Base-by-base conservation (phyloP, 2,888 invertebrate species). In the Incurvaria masculella region DNA sequence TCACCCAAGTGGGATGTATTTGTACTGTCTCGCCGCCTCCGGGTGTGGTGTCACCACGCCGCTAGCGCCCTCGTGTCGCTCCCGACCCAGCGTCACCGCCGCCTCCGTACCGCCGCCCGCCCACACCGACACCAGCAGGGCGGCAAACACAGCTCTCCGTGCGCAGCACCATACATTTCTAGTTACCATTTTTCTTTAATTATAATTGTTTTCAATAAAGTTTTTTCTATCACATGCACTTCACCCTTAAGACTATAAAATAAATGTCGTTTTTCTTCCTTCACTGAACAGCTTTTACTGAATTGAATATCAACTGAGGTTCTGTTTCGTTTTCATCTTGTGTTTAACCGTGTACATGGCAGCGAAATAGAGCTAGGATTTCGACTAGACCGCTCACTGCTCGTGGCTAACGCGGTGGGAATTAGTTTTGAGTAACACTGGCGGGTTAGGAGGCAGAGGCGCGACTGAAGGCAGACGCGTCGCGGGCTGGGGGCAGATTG, bases 1-100 rank as follows among this genome's bases (percentile, higher is more conserved):
- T 75, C 50, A 78, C 78, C 66, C 63, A 47, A 74, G 52, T 1
- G 75, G 75, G 61, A 73, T 71, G 49, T 75, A 75, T 59, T 68
- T 73, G 53, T 73, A 67, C 27, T 63, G 69, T 43, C 55, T 60
- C 51, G 66, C 63, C 42, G 66, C 65, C 53, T 72, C 71, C 44
- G 72, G 57, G 54, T 73, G 61, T 38, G 76, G 41, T 52, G 78
- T 78, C 49, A 76, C 78, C 5, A 71, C 67, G 57, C 72, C 72
- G 61, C 8, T 73, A 75, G 33, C 65, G 64, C 14, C 33, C 23
- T 23, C 23, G 4, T 6, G 4, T 10, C 23, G 23, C 23, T 10
- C 23, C 23, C 23, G 23, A 4, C 23, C 23, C 4, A 10, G 23
- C 45, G 60, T 55, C 2, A 64, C 64, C 53, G 60, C 58, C 20